Evolutionary conservation across 2,888 invertebrate species (phyloP).

Genomic region (Drosophila siamana): DNA sequence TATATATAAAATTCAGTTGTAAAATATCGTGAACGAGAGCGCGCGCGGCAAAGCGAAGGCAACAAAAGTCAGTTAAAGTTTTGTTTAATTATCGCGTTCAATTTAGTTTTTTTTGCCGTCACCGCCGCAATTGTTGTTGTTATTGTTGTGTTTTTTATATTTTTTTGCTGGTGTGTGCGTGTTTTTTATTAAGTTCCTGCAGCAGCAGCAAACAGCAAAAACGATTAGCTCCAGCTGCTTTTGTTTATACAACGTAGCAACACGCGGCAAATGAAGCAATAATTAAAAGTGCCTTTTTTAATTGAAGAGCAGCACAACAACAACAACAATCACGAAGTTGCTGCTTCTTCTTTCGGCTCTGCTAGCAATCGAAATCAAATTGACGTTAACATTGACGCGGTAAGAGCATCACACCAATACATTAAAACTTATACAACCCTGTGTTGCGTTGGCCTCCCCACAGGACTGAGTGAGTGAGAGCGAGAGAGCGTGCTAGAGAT

Average conservation of each 20-base stretch:
- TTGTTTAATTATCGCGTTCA: conserved; percentile 2
- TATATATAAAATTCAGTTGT: conserved; percentile 18
- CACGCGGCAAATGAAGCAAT: conserved; percentile 67
- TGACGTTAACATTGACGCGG: conserved; percentile 73
- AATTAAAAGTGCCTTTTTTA: conserved; percentile 79
- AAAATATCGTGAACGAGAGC: conserved; percentile 38
- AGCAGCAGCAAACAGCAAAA: conserved; percentile 29
- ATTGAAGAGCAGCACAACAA: conserved; percentile 60
- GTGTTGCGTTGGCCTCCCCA: conserved; percentile 36
- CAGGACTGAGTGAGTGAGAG: conserved; percentile 13
- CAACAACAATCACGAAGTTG: conserved; percentile 33
- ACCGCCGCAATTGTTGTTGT: conserved; percentile 29
- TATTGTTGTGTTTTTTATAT: conserved; percentile 30
- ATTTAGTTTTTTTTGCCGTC: conserved; percentile 13
- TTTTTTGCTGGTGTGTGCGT: conserved; percentile 33
- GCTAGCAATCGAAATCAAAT: conserved; percentile 70
- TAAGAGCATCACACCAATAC: conserved; percentile 54
- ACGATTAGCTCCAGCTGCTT: conserved; percentile 56
- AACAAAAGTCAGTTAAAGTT: conserved; percentile 35
- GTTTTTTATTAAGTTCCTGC: conserved; percentile 66
- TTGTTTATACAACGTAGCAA: conserved; percentile 49
- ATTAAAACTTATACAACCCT: conserved; percentile 39
- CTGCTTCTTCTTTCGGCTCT: conserved; percentile 15
- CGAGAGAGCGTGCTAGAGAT: not conserved
- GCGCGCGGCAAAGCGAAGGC: conserved; percentile 42